These are phyloP conservation scores for Athetis lepigone DNA, from an alignment of 2,888 invertebrate genomes.

Conservation along the genomic window DNA sequence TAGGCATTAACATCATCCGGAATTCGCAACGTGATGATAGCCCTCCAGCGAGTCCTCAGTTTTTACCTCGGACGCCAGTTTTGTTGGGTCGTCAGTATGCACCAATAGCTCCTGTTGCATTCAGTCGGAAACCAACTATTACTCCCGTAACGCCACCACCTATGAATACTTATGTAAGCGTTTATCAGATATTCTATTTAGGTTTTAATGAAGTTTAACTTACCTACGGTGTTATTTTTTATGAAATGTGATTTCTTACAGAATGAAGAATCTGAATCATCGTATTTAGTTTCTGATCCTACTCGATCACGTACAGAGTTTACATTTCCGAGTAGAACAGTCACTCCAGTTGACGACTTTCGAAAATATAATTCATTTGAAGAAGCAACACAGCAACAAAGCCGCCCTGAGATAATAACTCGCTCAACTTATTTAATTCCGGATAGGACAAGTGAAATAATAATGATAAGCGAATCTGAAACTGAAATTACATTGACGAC, in stretches of 20 bases:
- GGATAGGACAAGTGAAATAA: constrained; percentile 56
- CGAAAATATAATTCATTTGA: constrained; percentile 62
- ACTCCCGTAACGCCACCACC: constrained; percentile 73
- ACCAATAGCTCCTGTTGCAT: constrained; percentile 81
- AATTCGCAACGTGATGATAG: constrained; percentile 80
- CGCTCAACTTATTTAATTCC: constrained; percentile 58
- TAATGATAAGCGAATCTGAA: constrained; percentile 52
- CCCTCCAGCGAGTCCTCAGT: constrained; percentile 81
- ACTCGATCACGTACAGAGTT: constrained; percentile 63
- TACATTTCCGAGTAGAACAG: constrained; percentile 69
- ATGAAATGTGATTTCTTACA: constrained; percentile 31
- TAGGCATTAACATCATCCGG: constrained; percentile 32
- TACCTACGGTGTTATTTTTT: not conserved
- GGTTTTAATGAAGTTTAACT: not conserved
- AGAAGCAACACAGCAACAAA: constrained; percentile 44
- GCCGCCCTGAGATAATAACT: constrained; percentile 30
- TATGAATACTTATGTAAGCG: constrained; percentile 69
- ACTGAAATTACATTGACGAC: constrained; percentile 30
- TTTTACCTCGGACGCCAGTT: constrained; percentile 71
- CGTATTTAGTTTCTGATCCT: constrained; percentile 65
- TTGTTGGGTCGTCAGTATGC: constrained; percentile 77
- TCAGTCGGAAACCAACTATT: constrained; percentile 69
- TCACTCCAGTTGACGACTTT: constrained; percentile 50
- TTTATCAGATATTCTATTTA: constrained; percentile 13
- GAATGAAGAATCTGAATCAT: constrained; percentile 29